Evolutionary conservation across 1,140 invertebrate species (phyloP).

Genomic region (Plutomurus gul): DNA sequence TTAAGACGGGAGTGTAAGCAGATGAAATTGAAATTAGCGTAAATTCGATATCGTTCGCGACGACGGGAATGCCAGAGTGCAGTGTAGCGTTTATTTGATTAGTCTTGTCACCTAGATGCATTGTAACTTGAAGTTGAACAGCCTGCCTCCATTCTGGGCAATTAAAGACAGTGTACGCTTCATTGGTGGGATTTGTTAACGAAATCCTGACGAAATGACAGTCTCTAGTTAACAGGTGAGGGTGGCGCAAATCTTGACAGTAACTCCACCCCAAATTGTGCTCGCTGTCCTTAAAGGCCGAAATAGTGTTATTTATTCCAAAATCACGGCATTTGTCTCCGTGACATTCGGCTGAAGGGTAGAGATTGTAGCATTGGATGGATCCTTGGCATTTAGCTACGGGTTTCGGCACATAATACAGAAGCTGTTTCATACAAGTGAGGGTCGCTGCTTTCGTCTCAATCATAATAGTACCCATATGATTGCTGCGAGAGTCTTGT

Average conservation of each 20-base stretch:
- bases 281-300: background rate
- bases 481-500: background rate
- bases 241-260: background rate
- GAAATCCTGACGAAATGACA: background rate
- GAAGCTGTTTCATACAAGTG: background rate
- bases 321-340: background rate
- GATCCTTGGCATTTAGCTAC: background rate
- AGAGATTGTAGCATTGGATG: background rate
- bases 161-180: background rate
- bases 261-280: background rate
- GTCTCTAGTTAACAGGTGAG: background rate
- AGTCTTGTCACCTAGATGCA: background rate
- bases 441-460: background rate
- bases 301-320: background rate
- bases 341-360: background rate
- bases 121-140: background rate
- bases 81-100: background rate
- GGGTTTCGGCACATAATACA: background rate
- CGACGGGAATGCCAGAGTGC: background rate
- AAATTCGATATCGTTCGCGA: background rate
- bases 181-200: background rate
- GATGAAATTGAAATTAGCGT: background rate
- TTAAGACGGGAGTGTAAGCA: background rate
- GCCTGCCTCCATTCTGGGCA: background rate
- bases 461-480: background rate